phyloP scores from a whole-genome alignment of 1,140 invertebrate genomes.

The Cydia fagiglandana region DNA sequence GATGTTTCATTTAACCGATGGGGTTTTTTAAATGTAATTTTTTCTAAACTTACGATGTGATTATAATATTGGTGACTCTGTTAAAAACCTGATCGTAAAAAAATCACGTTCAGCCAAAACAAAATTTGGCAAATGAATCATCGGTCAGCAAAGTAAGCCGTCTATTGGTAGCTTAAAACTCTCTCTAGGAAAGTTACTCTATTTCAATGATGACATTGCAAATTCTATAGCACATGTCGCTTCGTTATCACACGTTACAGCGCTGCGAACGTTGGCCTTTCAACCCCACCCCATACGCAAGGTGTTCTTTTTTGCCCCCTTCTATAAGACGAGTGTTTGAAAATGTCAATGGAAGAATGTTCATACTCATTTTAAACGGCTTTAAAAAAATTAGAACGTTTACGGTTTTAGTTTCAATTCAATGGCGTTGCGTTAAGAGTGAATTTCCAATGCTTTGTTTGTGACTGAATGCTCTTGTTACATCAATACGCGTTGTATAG shows the following conservation, averaged over 20 bases:
- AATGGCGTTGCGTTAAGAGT: not conserved
- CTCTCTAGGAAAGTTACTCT: not conserved
- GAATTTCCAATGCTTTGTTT: not conserved
- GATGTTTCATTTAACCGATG: too few species aligned
- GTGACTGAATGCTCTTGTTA: not conserved
- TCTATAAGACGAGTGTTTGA: conserved; percentile 1
- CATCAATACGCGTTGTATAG: not conserved
- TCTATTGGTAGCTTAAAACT: too few species aligned
- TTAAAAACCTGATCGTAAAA: too few species aligned
- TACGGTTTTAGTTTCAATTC: not conserved
- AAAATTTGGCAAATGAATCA: too few species aligned
- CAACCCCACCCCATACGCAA: conserved; percentile 8
- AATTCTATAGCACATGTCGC: not conserved
- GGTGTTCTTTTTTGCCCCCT: conserved; percentile 12
- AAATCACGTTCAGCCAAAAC: too few species aligned
- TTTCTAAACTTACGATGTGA: too few species aligned
- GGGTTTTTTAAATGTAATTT: too few species aligned
- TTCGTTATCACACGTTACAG: not conserved
- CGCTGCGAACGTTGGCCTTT: conserved; percentile 17
- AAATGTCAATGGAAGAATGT: conserved; percentile 19
- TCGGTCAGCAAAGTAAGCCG: too few species aligned
- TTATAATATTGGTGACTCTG: too few species aligned
- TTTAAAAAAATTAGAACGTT: not conserved
- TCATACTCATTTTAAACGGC: not conserved
- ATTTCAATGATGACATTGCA: not conserved